Percentiles rank a stretch among this genome's conserved stretches.
Conservation (phyloP, 35 echinoderm and acorn worm genomes). For the Heliocidaris tuberculata region DNA sequence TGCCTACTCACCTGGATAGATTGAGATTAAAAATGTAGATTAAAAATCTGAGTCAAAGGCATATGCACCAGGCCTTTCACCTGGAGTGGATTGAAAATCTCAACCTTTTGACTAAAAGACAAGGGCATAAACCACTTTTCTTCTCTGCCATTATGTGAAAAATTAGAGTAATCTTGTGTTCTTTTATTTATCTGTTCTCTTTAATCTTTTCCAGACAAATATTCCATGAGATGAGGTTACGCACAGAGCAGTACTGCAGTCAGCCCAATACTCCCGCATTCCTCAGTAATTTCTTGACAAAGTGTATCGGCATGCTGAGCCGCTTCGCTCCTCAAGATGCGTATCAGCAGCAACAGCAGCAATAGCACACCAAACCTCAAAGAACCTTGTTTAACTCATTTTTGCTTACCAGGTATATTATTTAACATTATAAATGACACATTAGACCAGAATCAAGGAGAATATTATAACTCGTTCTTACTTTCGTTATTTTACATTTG, state of each 20-base stretch:
- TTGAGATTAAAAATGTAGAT: no score
- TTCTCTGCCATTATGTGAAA: no score
- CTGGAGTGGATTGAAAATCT: no score
- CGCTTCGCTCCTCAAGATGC: slow-evolving; percentile 70
- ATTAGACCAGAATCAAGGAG: not conserved
- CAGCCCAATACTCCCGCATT: slow-evolving; percentile 64
- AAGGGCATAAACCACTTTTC: no score
- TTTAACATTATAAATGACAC: not conserved
- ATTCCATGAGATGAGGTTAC: slow-evolving; percentile 84
- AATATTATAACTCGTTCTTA: not conserved
- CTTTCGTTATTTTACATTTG: not conserved
- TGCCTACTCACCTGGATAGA: no score
- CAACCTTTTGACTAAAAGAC: no score
- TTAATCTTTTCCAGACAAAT: slow-evolving; percentile 75
- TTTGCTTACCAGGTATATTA: not conserved
- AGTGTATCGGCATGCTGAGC: slow-evolving; percentile 70
- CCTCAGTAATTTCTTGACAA: slow-evolving; percentile 72
- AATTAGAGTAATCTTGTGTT: no score
- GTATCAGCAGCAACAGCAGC: slow-evolving; percentile 25
- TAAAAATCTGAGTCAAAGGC: no score
- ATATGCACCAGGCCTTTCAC: no score
- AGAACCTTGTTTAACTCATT: not conserved
- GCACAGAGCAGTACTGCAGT: slow-evolving; percentile 74
- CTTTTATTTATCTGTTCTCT: not conserved
- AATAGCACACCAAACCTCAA: not conserved